Percentiles rank a stretch among this genome's conserved stretches.
phyloP scores from a whole-genome alignment of 2,113 vertebrate species.

The Ploceus nigricollis region DNA sequence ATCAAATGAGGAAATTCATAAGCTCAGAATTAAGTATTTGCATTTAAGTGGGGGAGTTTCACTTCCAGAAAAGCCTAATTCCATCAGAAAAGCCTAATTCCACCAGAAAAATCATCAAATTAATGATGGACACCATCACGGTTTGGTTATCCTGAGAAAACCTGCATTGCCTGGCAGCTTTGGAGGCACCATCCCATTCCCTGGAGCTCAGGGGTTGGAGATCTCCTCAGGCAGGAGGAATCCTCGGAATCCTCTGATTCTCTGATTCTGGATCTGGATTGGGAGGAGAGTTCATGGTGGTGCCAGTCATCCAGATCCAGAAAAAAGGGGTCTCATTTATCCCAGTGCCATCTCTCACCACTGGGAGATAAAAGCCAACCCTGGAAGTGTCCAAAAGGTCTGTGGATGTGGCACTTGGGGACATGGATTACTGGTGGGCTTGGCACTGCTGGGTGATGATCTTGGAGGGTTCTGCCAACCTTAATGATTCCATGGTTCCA shows the following conservation, averaged over 20 bases:
- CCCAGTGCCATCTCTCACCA: neutral
- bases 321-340: accelerated
- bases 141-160: neutral
- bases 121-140: too few species aligned
- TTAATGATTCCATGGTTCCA: accelerated
- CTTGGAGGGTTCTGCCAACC: neutral
- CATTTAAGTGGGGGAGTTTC: neutral
- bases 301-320: neutral
- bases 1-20: neutral
- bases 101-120: neutral
- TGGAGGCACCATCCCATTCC: neutral
- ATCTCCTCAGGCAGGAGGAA: accelerated
- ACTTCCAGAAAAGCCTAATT: neutral
- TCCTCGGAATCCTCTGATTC: too few species aligned
- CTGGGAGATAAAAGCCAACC: neutral
- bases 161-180: neutral
- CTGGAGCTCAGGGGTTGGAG: neutral
- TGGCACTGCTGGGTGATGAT: too few species aligned
- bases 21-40: neutral
- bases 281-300: neutral
- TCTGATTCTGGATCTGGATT: too few species aligned
- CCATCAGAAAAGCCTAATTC: neutral
- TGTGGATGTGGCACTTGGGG: neutral
- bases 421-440: accelerated
- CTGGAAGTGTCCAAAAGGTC: accelerated